Evolutionary conservation across 2,888 invertebrate species (phyloP).

Genomic region (Zaprionus lineosus): DNA sequence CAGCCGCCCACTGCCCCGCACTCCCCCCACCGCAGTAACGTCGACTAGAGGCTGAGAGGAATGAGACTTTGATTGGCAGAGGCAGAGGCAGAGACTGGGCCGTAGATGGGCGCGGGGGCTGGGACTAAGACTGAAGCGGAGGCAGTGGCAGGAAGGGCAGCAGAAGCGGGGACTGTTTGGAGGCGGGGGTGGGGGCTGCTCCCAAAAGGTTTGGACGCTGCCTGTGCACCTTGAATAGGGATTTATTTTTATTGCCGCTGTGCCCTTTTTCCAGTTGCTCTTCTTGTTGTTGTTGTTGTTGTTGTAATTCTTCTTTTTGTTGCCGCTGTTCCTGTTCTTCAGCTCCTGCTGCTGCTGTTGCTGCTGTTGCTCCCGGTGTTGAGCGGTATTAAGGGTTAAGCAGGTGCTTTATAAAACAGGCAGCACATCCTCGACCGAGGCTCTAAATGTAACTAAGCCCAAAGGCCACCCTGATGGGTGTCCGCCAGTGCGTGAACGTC

Average conservation of each 20-base stretch:
- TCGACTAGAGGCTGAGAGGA: too few species aligned
- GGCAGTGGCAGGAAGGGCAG: too few species aligned
- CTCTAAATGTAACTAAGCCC: constrained; percentile 63
- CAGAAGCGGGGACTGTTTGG: too few species aligned
- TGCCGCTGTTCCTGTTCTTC: constrained; percentile 5
- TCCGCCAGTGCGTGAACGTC: constrained; percentile 25
- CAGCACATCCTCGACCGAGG: constrained; percentile 36
- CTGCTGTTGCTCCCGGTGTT: constrained; percentile 2
- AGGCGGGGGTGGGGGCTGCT: too few species aligned
- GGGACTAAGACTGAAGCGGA: too few species aligned
- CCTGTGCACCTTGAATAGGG: constrained; percentile 63
- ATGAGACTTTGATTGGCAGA: too few species aligned
- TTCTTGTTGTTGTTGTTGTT: constrained; percentile 6
- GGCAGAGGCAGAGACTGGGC: too few species aligned
- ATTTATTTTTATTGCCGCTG: constrained; percentile 72
- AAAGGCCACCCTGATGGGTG: constrained; percentile 35
- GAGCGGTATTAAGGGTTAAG: constrained; percentile 67
- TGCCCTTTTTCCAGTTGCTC: constrained; percentile 28
- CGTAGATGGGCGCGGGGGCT: too few species aligned
- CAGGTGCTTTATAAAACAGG: constrained; percentile 73
- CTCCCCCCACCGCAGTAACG: too few species aligned
- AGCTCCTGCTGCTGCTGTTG: too few species aligned
- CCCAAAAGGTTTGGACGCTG: constrained; percentile 47
- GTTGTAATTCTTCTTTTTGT: background rate
- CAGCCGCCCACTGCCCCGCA: constrained; percentile 27